A percentile compares a stretch with the other conserved stretches of the same genome.
Conservation (phyloP, 2,888 invertebrate genomes). For the Aspidiotus rigidus region DNA sequence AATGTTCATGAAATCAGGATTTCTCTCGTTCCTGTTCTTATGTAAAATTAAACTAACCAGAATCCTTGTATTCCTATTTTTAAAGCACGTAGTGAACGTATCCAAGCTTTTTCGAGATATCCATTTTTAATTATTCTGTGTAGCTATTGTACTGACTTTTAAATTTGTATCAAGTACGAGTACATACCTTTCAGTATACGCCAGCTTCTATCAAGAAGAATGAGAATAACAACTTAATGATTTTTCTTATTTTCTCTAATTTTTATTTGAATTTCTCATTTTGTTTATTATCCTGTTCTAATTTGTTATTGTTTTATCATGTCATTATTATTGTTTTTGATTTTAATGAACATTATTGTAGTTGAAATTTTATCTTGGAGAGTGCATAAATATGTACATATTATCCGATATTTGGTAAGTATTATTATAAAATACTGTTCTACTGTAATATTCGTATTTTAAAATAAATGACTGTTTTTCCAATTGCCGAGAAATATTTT, state of each 20-base stretch:
- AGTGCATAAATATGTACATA: background rate
- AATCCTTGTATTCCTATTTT: too few species aligned
- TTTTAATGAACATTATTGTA: background rate
- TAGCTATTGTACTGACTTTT: too few species aligned
- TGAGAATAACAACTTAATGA: too few species aligned
- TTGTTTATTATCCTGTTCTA: background rate
- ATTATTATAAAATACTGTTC: background rate
- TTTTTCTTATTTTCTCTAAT: too few species aligned
- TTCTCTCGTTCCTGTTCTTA: too few species aligned
- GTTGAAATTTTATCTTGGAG: background rate
- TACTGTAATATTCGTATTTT: constrained; percentile 22
- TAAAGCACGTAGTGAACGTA: too few species aligned
- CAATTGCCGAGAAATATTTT: too few species aligned
- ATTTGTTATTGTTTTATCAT: background rate
- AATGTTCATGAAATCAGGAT: too few species aligned
- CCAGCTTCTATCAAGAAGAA: constrained; percentile 15
- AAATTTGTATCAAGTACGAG: background rate
- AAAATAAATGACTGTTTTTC: constrained; percentile 31
- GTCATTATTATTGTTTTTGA: background rate
- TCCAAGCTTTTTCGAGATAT: too few species aligned
- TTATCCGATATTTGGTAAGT: too few species aligned
- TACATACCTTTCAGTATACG: constrained; percentile 21
- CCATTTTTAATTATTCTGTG: too few species aligned
- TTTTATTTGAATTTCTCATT: background rate
- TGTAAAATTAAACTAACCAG: too few species aligned